Base-by-base conservation (phyloP, 2,113 vertebrate species). In the Bubo bubo region DNA sequence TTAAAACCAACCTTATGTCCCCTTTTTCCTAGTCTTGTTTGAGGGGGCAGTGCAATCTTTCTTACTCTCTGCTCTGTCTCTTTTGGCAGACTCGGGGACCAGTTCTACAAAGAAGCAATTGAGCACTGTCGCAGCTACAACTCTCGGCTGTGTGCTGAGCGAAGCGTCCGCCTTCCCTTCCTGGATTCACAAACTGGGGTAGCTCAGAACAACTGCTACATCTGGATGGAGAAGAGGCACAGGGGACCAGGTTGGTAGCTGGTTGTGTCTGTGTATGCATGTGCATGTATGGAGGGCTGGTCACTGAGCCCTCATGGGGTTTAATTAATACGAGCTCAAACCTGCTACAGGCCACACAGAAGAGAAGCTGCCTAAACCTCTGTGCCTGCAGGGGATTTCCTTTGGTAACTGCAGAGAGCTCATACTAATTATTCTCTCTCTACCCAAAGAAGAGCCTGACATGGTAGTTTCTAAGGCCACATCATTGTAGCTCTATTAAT, bases 181-280 rank as follows among this genome's bases (percentile, higher is more conserved):
- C 98, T 99, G 91, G 99, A 99, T 97, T 99, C 99, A 0, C 99
- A 99, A 28, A 99, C 99, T 1, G 99, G 99, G 5, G 99, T 99
- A 34, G 99, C 99, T 80, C 99, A 99, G 97, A 99, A 99, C 98
- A 99, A 99, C 98, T 99, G 99, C 98, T 99, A 99, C 98, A 99
- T 99, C 98, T 99, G 99, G 99, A 99, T 99, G 99, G 99, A 99
- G 94, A 99, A 99, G 90, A 98, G 99, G 96, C 99, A 99, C 92
- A 98, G 99, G 74, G 99, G 99, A 90, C 99, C 99, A 95, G 99
- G 99, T 99, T 93, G 93, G 98, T 84, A 39, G 63, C 0, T 41
- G 39, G 0, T 43, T 83, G 70, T 76, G 74, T 62, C 87, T 86
- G 53, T 49, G 56, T 66, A 4, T 80, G 80, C 34, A 2, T n/a